Base-by-base conservation (phyloP, 2,797 vertebrate genomes). In the Sandelia bainsii region DNA sequence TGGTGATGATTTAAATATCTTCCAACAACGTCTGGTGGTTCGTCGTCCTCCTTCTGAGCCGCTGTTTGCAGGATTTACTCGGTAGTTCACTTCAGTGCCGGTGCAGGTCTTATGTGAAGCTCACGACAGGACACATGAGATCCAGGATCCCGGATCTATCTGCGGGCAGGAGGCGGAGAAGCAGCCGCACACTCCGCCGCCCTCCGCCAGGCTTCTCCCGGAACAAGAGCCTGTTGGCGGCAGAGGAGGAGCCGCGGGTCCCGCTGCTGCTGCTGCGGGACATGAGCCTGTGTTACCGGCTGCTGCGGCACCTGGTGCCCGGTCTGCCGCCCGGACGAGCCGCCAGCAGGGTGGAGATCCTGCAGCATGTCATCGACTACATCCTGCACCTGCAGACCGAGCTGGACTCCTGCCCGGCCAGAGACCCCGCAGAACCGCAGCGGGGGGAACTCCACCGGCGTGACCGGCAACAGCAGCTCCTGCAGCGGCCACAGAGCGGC, bases 351-450 rank as follows among this genome's bases (percentile, higher is more conserved):
- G 91, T 94, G 78, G 94, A 95, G 86, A 93, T 95, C 72, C 92
- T 95, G 16, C 95, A 95, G 87, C 93, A 93, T 34, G 95, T 93
- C 39, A 95, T 95, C 63, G 94, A 95, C 77, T 95, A 95, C 83
- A 95, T 95, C 85, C 93, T 93, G 90, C 93, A 95, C 72, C 87
- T 95, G 63, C 93, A 95, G 82, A 67, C 93, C 52, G 94, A 92
- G 54, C 85, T 71, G 49, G 60, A 48, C 12, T 48, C 62, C 68
- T 16, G 34, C n/a, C 46, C 46, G 88, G 92, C 70, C 78, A 94
- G 62, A 94, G 89, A 56, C 25, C 42, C 25, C 5, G 34, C 23
- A n/a, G 57, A 44, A 6, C 29, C 53, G 8, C 22, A 11, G 39
- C 39, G 22, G 53, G 53, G n/a, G 5, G n/a, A 57, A 23, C 2